These are phyloP conservation scores for Patagioenas fasciata DNA, from an alignment of 2,113 vertebrate genomes.

Conservation along the genomic window DNA sequence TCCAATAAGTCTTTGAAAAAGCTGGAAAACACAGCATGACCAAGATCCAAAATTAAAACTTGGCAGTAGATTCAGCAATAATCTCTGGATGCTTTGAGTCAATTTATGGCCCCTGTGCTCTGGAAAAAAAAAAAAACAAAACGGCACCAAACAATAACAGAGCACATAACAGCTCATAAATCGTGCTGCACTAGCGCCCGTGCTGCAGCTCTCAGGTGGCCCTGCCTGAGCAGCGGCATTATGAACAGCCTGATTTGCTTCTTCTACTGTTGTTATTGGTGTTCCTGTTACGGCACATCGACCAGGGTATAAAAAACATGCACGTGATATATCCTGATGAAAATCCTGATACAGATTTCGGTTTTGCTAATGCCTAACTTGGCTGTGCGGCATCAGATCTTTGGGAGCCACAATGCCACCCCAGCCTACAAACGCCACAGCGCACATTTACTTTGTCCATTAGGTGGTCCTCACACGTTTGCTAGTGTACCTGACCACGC, in stretches of 20 bases:
- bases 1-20: not conserved
- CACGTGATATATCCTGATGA: not conserved
- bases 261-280: not conserved
- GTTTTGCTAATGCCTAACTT: not conserved
- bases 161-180: not conserved
- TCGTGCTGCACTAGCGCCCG: not conserved
- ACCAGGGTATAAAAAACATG: not conserved
- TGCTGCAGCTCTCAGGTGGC: not conserved
- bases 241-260: not conserved
- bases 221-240: not conserved
- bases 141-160: not conserved
- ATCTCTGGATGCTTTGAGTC: not conserved
- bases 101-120: not conserved
- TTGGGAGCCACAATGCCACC: not conserved
- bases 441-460: not conserved
- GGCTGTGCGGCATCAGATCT: not conserved
- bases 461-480: not conserved
- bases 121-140: not conserved
- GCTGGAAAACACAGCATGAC: not conserved
- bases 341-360: not conserved
- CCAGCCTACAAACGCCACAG: not conserved
- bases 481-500: not conserved
- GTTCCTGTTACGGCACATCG: not conserved
- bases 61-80: not conserved
- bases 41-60: constrained; percentile 10